Percentiles rank a stretch among this genome's conserved stretches.
Conservation (phyloP, 2,888 invertebrate species). For the Cerceris rybyensis region DNA sequence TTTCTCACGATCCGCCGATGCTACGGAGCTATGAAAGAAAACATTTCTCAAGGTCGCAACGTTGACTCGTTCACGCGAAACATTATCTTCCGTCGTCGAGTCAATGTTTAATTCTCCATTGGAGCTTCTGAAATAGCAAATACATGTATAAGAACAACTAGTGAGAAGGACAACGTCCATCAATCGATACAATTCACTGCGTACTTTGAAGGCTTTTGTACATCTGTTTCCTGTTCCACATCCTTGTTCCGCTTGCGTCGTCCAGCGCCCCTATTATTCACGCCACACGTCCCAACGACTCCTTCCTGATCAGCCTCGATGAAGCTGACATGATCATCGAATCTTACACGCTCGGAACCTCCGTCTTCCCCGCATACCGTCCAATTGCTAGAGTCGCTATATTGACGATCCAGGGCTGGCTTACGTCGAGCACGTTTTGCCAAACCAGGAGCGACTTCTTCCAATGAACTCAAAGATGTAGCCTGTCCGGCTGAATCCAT, state of each 20-base stretch:
- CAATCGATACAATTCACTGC: slow-evolving; percentile 9
- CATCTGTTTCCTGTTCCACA: slow-evolving; percentile 70
- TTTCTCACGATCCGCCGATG: slow-evolving; percentile 72
- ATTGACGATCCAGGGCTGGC: slow-evolving; percentile 78
- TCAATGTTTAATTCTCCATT: slow-evolving; percentile 70
- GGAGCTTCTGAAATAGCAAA: slow-evolving; percentile 61
- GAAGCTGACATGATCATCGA: slow-evolving; percentile 86
- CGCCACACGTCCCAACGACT: slow-evolving; percentile 80
- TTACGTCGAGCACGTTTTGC: slow-evolving; percentile 79
- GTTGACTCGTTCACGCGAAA: slow-evolving; percentile 81
- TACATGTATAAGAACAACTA: not conserved
- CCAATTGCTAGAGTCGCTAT: slow-evolving; percentile 79
- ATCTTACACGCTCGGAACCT: slow-evolving; percentile 86
- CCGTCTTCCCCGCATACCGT: slow-evolving; percentile 83
- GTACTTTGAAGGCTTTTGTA: slow-evolving; percentile 73
- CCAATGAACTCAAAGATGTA: slow-evolving; percentile 81
- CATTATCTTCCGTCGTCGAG: slow-evolving; percentile 56
- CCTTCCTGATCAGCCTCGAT: slow-evolving; percentile 83
- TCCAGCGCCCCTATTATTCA: slow-evolving; percentile 72
- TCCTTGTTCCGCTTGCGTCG: slow-evolving; percentile 72
- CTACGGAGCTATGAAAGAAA: slow-evolving; percentile 82
- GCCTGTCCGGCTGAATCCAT: slow-evolving; percentile 80
- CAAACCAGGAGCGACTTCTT: slow-evolving; percentile 81
- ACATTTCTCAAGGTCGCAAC: slow-evolving; percentile 83
- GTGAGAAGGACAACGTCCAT: not conserved